Evolutionary conservation across 1,140 invertebrate genomes (phyloP), one percentile per base, ranked within the genome.

Genomic region (Panulirus ornatus): DNA sequence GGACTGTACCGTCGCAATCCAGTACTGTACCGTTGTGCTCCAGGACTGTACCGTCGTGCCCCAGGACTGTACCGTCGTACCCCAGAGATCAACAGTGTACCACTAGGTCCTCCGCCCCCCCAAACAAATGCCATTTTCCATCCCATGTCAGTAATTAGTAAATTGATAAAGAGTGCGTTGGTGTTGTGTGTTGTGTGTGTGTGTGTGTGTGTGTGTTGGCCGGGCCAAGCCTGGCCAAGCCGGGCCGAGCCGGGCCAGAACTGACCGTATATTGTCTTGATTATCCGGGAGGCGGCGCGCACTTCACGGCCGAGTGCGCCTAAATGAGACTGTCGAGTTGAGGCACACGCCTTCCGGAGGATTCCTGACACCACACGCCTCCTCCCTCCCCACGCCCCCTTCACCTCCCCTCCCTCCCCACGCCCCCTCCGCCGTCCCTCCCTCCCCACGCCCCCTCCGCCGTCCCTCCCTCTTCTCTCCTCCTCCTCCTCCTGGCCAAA

Each of bases 311-410:
- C 14, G 42, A 79, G 42, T 79, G 75, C 22, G 42, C 76, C 76
- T 79, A 79, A 79, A 79, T 79, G 76, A 79, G 76, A n/a, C 76
- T 79, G 76, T 79, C 76, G 51, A 40, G 16, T 78, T 40, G 36
- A 27, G 40, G 19, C 54, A 22, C 54, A 58, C 54, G 54, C 54
- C 19, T 3, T 14, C 14, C 54, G 19, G 44, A 27, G 75, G 11
- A 27, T n/a, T 19, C 38, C 19, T 44, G 19, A 78, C n/a, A 27
- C 36, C n/a, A 38, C 19, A n/a, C 8, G 11, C 8, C 75, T 22
- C 40, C 40, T 40, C 75, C 19, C 38, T 16, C 40, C 40, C 70
- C 27, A 9, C 11, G 8, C 70, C 70, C 1, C 30, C 30, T 40
- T 30, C 70, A 14, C 70, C 27, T 34, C 70, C 70, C 8, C 30